phyloP scores from a whole-genome alignment of 2,113 vertebrate species.

The Marcusenius ussheri region DNA sequence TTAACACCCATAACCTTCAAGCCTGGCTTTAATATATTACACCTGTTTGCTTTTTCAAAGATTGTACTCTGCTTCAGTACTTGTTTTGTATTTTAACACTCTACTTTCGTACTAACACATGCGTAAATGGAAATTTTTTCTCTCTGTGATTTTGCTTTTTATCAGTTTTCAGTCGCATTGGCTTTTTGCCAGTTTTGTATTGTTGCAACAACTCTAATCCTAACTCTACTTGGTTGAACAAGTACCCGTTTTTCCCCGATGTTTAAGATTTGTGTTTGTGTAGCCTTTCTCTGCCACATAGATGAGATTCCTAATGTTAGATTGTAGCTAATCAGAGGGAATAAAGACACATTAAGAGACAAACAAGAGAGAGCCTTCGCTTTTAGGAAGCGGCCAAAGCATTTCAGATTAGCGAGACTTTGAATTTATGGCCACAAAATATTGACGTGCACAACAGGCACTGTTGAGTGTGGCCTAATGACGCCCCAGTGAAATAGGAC shows the following conservation, averaged over 20 bases:
- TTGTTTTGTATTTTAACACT: neutral
- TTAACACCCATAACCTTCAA: neutral
- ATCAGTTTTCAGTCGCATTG: neutral
- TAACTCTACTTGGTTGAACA: neutral
- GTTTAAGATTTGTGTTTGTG: neutral
- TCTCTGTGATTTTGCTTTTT: neutral
- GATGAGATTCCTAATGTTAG: neutral
- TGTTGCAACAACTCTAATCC: neutral
- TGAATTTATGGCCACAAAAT: neutral
- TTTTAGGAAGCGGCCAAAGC: neutral
- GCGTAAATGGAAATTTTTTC: neutral
- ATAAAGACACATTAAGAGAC: neutral
- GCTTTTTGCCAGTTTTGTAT: neutral
- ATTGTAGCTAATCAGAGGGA: neutral
- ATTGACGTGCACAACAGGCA: neutral
- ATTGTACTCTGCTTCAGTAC: neutral
- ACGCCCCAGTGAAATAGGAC: neutral
- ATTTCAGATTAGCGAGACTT: neutral
- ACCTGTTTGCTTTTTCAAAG: neutral
- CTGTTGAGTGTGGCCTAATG: neutral
- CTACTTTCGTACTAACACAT: neutral
- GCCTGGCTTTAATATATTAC: neutral
- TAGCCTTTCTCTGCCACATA: neutral
- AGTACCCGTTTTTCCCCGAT: neutral
- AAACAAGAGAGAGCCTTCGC: neutral